These are phyloP conservation scores for Lycaon pictus DNA, from an alignment of 2,113 vertebrate species.

Conservation along the genomic window DNA sequence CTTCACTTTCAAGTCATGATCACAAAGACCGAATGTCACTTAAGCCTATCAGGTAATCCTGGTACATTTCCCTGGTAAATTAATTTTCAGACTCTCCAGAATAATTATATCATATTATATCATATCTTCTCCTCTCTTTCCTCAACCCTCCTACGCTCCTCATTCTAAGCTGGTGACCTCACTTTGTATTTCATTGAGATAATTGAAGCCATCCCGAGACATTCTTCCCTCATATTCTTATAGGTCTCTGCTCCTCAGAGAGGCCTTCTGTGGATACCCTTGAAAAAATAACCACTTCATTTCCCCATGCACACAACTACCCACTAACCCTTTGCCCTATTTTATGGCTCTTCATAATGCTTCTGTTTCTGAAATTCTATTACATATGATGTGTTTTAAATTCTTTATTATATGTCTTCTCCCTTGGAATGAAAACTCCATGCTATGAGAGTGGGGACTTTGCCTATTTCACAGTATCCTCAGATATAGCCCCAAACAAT, in stretches of 20 bases:
- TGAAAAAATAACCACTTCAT: not conserved
- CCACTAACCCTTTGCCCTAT: not conserved
- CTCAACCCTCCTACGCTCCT: not conserved
- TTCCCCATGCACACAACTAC: not conserved
- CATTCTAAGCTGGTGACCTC: not conserved
- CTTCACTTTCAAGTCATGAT: not conserved
- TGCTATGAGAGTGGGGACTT: not conserved
- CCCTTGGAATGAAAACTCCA: not conserved
- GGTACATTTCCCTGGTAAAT: not conserved
- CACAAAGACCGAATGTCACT: not conserved
- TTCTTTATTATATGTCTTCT: not conserved
- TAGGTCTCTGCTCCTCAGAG: not conserved
- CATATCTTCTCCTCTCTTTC: not conserved
- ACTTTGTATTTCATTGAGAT: constrained; percentile 27
- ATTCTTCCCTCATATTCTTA: not conserved
- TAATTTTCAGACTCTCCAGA: not conserved
- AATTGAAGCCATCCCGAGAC: not conserved
- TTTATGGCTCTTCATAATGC: not conserved
- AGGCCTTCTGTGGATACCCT: not conserved
- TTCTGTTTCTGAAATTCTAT: not conserved
- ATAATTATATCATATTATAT: not conserved
- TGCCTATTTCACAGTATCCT: not conserved
- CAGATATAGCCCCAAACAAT: not conserved
- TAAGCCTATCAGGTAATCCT: not conserved
- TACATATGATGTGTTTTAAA: not conserved